Evolutionary conservation across 2,113 vertebrate genomes (phyloP).

Genomic region (Mesocricetus auratus): DNA sequence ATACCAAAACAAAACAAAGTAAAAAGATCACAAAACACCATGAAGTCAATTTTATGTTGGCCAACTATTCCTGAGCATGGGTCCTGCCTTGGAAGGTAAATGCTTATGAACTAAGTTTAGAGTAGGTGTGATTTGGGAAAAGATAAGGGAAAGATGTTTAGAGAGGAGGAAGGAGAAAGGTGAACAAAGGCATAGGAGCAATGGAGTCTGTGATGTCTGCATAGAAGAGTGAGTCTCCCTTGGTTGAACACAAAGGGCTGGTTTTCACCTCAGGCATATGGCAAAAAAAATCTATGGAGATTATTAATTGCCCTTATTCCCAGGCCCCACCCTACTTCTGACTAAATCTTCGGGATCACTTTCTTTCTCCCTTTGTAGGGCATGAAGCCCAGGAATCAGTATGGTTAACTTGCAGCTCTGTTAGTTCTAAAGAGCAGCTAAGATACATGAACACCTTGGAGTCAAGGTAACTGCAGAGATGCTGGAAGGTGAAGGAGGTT

Average conservation of each 20-base stretch:
- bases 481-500: neutral
- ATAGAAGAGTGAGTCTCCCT: neutral
- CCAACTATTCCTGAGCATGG: neutral
- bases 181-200: neutral
- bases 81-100: too few species aligned
- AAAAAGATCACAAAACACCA: neutral
- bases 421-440: neutral
- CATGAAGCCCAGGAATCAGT: neutral
- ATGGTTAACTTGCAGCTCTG: neutral
- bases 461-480: neutral
- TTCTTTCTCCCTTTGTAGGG: neutral
- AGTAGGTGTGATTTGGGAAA: neutral
- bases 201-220: neutral
- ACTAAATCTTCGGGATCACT: neutral
- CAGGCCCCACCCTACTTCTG: neutral
- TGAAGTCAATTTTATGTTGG: neutral
- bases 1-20: neutral
- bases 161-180: neutral
- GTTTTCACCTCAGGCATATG: neutral
- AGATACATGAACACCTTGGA: neutral
- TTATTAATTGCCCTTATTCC: neutral
- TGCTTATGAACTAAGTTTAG: conserved; percentile 26
- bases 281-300: neutral
- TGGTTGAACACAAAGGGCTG: too few species aligned
- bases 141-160: neutral